Conservation (phyloP, 1,140 invertebrate species). For the Ceratina japonica region DNA sequence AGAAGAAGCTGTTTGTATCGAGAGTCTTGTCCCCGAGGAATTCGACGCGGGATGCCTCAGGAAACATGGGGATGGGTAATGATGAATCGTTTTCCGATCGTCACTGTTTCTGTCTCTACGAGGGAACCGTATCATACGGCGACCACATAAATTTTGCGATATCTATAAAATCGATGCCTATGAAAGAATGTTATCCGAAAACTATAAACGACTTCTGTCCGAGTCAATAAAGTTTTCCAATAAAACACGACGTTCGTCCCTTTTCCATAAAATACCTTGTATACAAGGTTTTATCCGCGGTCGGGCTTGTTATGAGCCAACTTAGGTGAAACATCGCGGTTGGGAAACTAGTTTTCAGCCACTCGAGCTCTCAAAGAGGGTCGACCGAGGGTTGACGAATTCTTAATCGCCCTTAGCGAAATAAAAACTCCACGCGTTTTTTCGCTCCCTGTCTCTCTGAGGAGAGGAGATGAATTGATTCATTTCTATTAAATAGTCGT, state of each 20-base stretch:
- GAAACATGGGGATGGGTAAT: no score
- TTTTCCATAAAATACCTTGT: not conserved
- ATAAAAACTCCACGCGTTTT: not conserved
- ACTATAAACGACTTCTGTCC: not conserved
- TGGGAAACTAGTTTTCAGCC: not conserved
- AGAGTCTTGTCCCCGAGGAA: not conserved
- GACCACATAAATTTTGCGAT: not conserved
- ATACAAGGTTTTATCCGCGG: not conserved
- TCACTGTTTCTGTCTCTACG: no score
- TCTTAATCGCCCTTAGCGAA: not conserved
- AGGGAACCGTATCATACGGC: no score
- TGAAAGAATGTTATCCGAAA: not conserved
- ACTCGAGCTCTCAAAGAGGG: constrained; percentile 5
- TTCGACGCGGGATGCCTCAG: not conserved
- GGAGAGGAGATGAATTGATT: not conserved
- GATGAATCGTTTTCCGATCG: not conserved
- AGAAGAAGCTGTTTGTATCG: not conserved
- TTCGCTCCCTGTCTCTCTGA: no score
- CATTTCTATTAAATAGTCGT: no score
- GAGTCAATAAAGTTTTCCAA: not conserved
- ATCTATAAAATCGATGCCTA: no score
- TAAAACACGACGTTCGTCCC: not conserved
- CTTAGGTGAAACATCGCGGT: not conserved
- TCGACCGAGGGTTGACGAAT: not conserved
- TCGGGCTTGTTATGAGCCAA: not conserved